Conservation (phyloP, 2,888 invertebrate genomes). For the Uloborus plumipes region DNA sequence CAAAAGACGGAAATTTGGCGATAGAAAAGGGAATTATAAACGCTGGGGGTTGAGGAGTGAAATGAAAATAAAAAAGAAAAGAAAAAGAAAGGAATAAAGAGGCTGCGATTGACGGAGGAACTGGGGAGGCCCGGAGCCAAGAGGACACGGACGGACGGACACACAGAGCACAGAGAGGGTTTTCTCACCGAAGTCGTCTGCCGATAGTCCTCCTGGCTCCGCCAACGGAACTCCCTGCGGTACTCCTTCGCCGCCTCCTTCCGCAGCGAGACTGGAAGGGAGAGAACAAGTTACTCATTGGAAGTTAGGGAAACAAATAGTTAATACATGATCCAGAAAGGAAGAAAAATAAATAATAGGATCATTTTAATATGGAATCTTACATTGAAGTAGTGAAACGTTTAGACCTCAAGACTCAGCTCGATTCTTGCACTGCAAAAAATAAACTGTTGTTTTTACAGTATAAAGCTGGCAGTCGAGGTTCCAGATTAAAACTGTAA, state of each 20-base stretch:
- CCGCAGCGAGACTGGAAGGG: conserved; percentile 33
- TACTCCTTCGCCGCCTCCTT: conserved; percentile 28
- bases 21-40: conserved; percentile 14
- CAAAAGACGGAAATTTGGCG: conserved; percentile 11
- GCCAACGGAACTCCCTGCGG: conserved; percentile 68
- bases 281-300: conserved; percentile 10
- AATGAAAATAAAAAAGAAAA: not conserved
- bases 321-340: not conserved
- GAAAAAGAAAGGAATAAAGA: conserved; percentile 10
- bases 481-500: no score
- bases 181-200: conserved; percentile 53
- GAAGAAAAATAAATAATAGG: no score
- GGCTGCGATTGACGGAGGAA: conserved; percentile 23
- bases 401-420: no score
- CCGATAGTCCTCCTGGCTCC: conserved; percentile 72
- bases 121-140: conserved; percentile 59
- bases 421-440: no score
- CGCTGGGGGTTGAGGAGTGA: not conserved
- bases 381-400: no score
- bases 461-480: no score
- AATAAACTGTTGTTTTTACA: no score
- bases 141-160: conserved; percentile 60
- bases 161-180: conserved; percentile 45
- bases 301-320: not conserved
- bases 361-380: no score